These are phyloP conservation scores for Plectropomus leopardus DNA, from an alignment of 2,113 vertebrate species.

Conservation along the genomic window DNA sequence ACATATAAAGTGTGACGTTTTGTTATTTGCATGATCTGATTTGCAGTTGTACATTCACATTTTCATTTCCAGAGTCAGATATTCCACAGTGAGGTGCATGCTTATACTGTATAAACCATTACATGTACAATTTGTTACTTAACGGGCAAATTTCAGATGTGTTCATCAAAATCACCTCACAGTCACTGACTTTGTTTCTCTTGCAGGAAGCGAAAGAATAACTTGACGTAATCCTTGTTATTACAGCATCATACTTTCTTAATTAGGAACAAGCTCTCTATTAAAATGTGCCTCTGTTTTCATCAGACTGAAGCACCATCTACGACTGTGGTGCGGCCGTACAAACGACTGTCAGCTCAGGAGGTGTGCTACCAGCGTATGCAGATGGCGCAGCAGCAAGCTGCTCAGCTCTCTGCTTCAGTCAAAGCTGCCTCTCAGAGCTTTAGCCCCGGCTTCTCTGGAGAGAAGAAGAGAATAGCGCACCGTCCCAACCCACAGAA, in stretches of 20 bases:
- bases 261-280: not conserved
- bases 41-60: not conserved
- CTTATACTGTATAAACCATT: not conserved
- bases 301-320: slow-evolving; percentile 80
- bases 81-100: not conserved
- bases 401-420: slow-evolving; percentile 82
- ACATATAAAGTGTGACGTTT: not conserved
- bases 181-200: not conserved
- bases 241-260: not conserved
- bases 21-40: not conserved
- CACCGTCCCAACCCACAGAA: slow-evolving; percentile 86
- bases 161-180: not conserved
- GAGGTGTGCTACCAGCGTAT: slow-evolving; percentile 95
- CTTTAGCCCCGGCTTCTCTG: slow-evolving; percentile 72
- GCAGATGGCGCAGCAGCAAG: slow-evolving; percentile 92
- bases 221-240: no score
- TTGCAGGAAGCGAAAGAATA: not conserved
- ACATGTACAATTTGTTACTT: not conserved
- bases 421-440: slow-evolving; percentile 69
- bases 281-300: slow-evolving; percentile 4
- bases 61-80: not conserved
- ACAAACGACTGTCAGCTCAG: slow-evolving; percentile 89
- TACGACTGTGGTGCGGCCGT: slow-evolving; percentile 77
- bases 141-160: not conserved
- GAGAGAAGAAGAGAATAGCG: slow-evolving; percentile 92